phyloP scores from a whole-genome alignment of 2,113 vertebrate genomes.

The Rissa tridactyla region DNA sequence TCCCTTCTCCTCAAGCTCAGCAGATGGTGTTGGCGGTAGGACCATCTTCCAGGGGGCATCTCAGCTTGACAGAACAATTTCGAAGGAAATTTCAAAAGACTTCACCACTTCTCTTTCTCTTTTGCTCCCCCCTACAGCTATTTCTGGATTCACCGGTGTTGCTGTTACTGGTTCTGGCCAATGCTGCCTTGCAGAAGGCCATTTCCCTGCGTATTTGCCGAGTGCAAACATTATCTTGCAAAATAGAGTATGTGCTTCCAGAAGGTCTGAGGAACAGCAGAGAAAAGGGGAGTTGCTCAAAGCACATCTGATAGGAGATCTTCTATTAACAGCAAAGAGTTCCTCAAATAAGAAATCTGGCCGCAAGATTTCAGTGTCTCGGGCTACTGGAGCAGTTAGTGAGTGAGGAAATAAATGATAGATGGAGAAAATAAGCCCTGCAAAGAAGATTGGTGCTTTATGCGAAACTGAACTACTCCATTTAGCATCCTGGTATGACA shows the following conservation, averaged over 20 bases:
- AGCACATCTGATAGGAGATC: neutral
- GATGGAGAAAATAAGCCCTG: neutral
- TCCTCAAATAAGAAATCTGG: neutral
- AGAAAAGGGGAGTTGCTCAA: neutral
- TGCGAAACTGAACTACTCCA: rapidly evolving
- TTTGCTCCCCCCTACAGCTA: neutral
- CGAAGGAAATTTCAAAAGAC: neutral
- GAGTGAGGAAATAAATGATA: neutral
- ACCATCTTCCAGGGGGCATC: neutral
- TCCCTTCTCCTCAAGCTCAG: neutral
- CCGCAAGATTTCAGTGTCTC: neutral
- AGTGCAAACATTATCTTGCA: neutral
- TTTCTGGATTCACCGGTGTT: neutral
- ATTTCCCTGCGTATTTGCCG: neutral
- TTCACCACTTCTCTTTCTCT: neutral
- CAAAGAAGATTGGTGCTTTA: neutral
- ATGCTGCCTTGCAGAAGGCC: neutral
- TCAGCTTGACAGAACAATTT: neutral
- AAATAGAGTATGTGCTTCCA: neutral
- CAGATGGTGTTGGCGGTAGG: neutral
- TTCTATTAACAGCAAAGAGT: neutral
- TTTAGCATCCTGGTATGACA: neutral
- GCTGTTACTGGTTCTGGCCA: neutral
- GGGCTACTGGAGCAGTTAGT: neutral
- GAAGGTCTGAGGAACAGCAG: neutral